Evolutionary conservation across 2,888 invertebrate genomes (phyloP), one percentile per base, ranked within the genome.

Genomic region (Lithodes maja): DNA sequence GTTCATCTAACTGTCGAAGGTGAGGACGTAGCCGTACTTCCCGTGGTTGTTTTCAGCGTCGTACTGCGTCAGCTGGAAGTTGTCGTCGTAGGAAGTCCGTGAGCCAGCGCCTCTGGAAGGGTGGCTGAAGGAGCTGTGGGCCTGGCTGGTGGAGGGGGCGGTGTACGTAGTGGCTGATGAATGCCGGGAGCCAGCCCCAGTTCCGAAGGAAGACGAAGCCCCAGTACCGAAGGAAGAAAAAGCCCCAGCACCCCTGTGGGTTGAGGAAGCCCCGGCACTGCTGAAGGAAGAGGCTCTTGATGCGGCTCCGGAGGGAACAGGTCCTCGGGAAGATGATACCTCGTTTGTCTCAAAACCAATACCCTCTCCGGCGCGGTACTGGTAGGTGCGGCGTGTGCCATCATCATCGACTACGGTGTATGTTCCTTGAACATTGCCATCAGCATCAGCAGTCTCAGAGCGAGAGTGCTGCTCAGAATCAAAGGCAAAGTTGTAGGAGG

Each of bases 391-490:
- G 2, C 80, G 74, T 15, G 88, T 90, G 52, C 87, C 88, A 50
- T 90, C 85, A 71, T 87, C 90, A 69, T 88, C 90, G 3, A 85
- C 88, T 49, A 85, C 78, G 2, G 90, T 90, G 85, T 90, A 90
- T 5, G 91, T 86, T 9, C 91, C 92, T 1, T 81, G 83, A 5
- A 92, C 90, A 53, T 89, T 89, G 12, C 92, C 92, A 79, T 83
- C 83, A 69, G 90, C 89, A 74, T 92, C 92, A 53, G 90, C 90
- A n/a, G 85, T 84, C 77, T 91, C 91, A 53, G 88, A 74, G 15
- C 91, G 78, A 54, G 90, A 91, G 69, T 91, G 88, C 5, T 87
- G 87, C 15, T 91, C 91, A 2, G 91, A 91, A 17, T 91, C 91
- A 71, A 91, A 91, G 55, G 52, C 90, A 74, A 91, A 91, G 75